Percentiles rank a stretch among this genome's conserved stretches.
phyloP scores from a whole-genome alignment of 2,113 vertebrate genomes.

The Lagopus muta region DNA sequence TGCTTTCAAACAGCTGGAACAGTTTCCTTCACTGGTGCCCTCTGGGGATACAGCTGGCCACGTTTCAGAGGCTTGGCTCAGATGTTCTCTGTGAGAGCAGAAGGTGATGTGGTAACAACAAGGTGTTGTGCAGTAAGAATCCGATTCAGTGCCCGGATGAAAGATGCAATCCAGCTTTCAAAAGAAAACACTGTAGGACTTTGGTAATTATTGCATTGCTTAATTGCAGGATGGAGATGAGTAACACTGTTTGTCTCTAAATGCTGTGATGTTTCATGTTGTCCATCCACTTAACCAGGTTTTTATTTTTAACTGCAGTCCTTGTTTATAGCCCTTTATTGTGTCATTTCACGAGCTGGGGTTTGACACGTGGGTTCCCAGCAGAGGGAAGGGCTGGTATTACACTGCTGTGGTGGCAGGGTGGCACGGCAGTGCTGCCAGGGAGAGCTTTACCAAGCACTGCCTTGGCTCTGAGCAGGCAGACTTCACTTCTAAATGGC shows the following conservation, averaged over 20 bases:
- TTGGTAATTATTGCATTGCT: neutral
- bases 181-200: neutral
- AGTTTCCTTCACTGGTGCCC: neutral
- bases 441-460: neutral
- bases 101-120: neutral
- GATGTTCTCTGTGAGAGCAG: neutral
- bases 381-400: neutral
- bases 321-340: neutral
- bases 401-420: neutral
- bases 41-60: neutral
- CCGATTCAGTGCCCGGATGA: neutral
- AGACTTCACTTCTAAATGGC: neutral
- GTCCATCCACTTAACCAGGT: neutral
- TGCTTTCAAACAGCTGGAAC: neutral
- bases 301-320: neutral
- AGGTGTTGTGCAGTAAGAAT: neutral
- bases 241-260: neutral
- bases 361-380: neutral
- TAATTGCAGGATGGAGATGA: neutral
- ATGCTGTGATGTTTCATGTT: neutral
- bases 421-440: neutral
- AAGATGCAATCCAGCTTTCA: neutral
- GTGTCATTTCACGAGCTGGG: neutral
- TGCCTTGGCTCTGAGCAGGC: neutral
- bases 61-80: neutral